Base-by-base conservation (phyloP, 1,140 invertebrate species). In the Acromyrmex charruanus region DNA sequence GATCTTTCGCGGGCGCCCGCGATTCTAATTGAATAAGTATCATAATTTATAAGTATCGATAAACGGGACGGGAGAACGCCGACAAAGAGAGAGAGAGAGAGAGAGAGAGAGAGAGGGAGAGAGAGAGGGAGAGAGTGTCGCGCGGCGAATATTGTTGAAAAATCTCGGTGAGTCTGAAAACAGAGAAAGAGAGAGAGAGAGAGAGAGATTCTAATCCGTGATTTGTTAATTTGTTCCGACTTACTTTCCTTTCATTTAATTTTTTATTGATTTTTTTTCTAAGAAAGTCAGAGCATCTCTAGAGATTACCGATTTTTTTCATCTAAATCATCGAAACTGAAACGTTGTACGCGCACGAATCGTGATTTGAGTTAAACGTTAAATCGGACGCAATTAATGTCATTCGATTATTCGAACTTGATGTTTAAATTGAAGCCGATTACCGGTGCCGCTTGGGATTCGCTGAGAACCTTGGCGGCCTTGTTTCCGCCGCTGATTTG, bases 1-100 rank as follows among this genome's bases (percentile, higher is more conserved):
- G 14, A n/a, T 28, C 25, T 16, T 72, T 58, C 63, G 44, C 75
- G 75, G 21, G 35, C 75, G 53, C 10, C 39, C 55, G 35, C 14
- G 31, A 39, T 58, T 58, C 31, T 25, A 74, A 74, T 75, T 25
- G 72, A 61, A 39, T 61, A 75, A 75, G 18, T 61, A 75, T 75
- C 55, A 75, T 39, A 61, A 75, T 14, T 44, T 14, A 51, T 51
- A 39, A 44, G 72, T 75, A 75, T 75, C 72, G 58, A 77, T 44
- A 28, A 49, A 10, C 39, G 25, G 35, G 16, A 28, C 35, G 58
- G 35, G 14, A 59, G 35, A 10, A 61, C 21, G 75, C 5, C 25
- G 75, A 44, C 14, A 16, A 18, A 18, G 18, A 55, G 21, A 25
- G 39, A 49, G 39, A 25, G 21, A 18, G 14, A 49, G 10, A n/a